Evolutionary conservation across 2,888 invertebrate genomes (phyloP).

Genomic region (Parasteatoda lunata): DNA sequence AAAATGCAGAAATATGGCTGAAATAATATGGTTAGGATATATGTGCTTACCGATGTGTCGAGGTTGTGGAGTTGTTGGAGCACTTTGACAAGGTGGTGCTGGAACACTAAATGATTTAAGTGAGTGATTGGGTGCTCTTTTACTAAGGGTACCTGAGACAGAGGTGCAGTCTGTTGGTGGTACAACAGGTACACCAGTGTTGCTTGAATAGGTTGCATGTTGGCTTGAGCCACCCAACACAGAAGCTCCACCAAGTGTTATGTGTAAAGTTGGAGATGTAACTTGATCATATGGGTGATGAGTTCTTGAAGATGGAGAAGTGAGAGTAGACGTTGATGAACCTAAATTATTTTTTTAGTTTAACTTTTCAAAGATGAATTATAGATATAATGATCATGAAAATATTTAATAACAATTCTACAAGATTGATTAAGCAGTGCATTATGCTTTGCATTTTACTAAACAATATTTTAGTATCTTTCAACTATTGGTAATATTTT

Average conservation of each 20-base stretch:
- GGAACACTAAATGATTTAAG: slow-evolving; percentile 89
- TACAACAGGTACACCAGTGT: not conserved
- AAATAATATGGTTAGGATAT: not conserved
- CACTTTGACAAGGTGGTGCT: slow-evolving; percentile 82
- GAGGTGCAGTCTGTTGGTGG: slow-evolving; percentile 39
- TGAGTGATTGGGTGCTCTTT: slow-evolving; percentile 77
- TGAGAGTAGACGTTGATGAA: slow-evolving; percentile 62
- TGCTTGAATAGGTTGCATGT: slow-evolving; percentile 54
- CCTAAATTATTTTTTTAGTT: slow-evolving; percentile 11
- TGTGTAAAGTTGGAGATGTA: slow-evolving; percentile 63
- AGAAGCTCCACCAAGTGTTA: slow-evolving; percentile 58
- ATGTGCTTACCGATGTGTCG: slow-evolving; percentile 80
- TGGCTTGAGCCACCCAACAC: slow-evolving; percentile 48
- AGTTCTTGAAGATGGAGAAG: slow-evolving; percentile 59
- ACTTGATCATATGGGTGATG: slow-evolving; percentile 67
- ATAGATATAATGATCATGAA: too few relatives aligned
- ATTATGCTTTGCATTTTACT: too few relatives aligned
- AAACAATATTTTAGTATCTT: too few relatives aligned
- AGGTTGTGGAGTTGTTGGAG: slow-evolving; percentile 78
- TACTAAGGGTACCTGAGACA: slow-evolving; percentile 71
- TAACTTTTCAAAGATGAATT: too few relatives aligned
- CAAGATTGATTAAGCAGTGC: too few relatives aligned
- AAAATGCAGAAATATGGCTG: not conserved
- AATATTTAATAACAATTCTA: too few relatives aligned
- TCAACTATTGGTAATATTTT: too few relatives aligned